Evolutionary conservation across 2,888 invertebrate species (phyloP).

Genomic region (Tetranychus piercei): DNA sequence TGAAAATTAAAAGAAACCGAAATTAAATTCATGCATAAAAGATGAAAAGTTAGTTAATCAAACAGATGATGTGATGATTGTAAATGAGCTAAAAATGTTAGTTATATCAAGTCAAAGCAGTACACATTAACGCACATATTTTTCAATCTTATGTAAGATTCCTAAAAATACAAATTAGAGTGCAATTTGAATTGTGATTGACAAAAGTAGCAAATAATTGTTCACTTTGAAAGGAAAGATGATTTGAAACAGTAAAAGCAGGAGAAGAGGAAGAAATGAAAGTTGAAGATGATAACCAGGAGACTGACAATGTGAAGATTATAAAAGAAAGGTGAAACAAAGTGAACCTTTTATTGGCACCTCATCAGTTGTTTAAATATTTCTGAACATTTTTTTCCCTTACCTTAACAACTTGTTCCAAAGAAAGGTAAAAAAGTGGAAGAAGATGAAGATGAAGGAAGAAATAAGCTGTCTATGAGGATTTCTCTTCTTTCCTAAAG

Average conservation of each 20-base stretch:
- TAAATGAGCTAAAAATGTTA: no score
- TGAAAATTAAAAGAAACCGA: no score
- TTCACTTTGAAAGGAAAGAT: neutral
- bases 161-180: neutral
- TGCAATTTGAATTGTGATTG: neutral
- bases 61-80: no score
- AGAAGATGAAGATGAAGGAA: neutral
- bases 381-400: neutral
- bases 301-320: neutral
- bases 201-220: neutral
- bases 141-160: no score
- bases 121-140: no score
- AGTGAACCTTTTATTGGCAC: neutral
- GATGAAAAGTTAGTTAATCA: no score
- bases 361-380: neutral
- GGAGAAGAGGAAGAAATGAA: conserved; percentile 1
- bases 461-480: neutral
- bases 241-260: neutral
- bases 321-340: neutral
- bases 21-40: no score
- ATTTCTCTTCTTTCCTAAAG: neutral
- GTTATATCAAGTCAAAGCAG: no score
- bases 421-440: neutral
- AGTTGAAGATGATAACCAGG: neutral
- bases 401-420: neutral